Evolutionary conservation across 1,140 invertebrate genomes (phyloP), one percentile per base, ranked within the genome.

Genomic region (Anadara kagoshimensis): DNA sequence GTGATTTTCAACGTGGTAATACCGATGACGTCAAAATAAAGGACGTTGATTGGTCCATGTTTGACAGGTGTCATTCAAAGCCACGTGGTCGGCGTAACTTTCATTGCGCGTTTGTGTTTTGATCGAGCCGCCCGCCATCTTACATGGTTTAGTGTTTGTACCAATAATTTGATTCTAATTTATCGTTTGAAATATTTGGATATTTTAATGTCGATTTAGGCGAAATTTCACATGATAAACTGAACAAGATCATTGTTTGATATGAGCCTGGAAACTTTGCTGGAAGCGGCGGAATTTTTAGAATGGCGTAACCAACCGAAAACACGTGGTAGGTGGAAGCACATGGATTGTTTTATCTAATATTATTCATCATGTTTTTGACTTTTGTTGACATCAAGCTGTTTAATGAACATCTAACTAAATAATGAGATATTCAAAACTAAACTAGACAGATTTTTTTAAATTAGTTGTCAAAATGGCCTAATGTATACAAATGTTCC

Each of bases 251-350:
- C 64, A 44, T 44, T 51, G 18, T 29, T 10, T 54, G 64, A 54
- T 49, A 95, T 95, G 94, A 95, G 93, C 91, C 91, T 95, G 84
- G 93, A 94, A 90, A 95, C 94, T 81, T 91, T 96, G 82, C 90
- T 95, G 82, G 93, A 95, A 91, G 94, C 94, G 83, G 94, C 94
- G 79, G 92, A 93, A 89, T 95, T 92, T 91, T 91, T 96, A 87
- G 94, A 96, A 71, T 81, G 93, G 90, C 91, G 92, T 90, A 76
- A 86, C 61, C 93, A 94, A 79, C 87, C 87, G n/a, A 88, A 89
- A 88, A 87, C 90, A 90, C 90, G 90, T 90, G 90, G 90, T 91
- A 86, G 86, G 86, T 78, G 44, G 29, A 62, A 67, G 80, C 79
- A 80, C 78, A 81, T 83, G 80, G 73, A 69, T 49, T 7, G 29